Conservation (phyloP, 1,140 invertebrate genomes). For the Brachionus paranguensis region DNA sequence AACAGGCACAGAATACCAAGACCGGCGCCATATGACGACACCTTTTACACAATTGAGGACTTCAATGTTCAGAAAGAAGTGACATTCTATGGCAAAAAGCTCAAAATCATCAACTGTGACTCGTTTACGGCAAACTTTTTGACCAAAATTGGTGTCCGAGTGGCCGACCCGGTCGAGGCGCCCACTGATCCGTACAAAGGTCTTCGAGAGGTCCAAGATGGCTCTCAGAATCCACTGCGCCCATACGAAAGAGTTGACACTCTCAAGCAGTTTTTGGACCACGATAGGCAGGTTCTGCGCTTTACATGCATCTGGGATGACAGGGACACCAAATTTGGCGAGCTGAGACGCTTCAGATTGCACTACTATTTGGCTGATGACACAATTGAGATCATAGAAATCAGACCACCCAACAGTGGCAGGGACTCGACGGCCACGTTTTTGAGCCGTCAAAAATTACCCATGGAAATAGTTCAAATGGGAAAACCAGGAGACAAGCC, state of each 20-base stretch:
- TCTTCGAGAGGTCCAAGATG: slow-evolving; percentile 51
- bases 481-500: slow-evolving; percentile 61
- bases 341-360: slow-evolving; percentile 52
- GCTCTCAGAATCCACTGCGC: slow-evolving; percentile 51
- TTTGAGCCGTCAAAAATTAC: slow-evolving; percentile 49
- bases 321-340: slow-evolving; percentile 54
- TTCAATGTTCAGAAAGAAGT: slow-evolving; percentile 65
- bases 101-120: slow-evolving; percentile 74
- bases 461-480: slow-evolving; percentile 54
- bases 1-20: slow-evolving; percentile 69
- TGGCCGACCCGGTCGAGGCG: slow-evolving; percentile 49
- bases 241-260: slow-evolving; percentile 56
- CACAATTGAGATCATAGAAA: slow-evolving; percentile 55
- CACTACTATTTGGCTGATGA: slow-evolving; percentile 56
- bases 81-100: slow-evolving; percentile 68
- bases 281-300: slow-evolving; percentile 54
- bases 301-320: slow-evolving; percentile 57
- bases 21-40: slow-evolving; percentile 63
- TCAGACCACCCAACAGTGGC: slow-evolving; percentile 51
- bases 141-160: slow-evolving; percentile 71
- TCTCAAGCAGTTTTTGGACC: slow-evolving; percentile 54
- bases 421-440: slow-evolving; percentile 54
- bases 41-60: slow-evolving; percentile 64
- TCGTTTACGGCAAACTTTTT: slow-evolving; percentile 76
- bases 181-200: slow-evolving; percentile 52